Conservation (phyloP, 1,140 invertebrate genomes). For the Pseudomyrmex cubaensis region DNA sequence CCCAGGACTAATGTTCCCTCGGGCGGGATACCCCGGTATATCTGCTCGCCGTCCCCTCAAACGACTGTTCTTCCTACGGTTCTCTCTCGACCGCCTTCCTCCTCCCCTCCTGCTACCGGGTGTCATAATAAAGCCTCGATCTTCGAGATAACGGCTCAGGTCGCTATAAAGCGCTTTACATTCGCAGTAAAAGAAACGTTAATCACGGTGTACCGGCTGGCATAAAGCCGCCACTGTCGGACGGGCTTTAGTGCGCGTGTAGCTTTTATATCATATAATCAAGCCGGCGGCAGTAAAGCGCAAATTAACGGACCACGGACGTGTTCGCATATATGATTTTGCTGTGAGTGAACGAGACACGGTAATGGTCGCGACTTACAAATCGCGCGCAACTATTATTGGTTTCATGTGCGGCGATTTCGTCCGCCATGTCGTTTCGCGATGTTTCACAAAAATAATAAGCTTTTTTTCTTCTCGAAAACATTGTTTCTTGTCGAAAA, state of each 20-base stretch:
- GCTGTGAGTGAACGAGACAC: not conserved
- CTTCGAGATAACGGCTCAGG: constrained; percentile 68
- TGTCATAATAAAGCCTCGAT: constrained; percentile 74
- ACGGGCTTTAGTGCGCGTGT: constrained; percentile 32
- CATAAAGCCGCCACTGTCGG: constrained; percentile 4
- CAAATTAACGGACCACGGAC: constrained; percentile 64
- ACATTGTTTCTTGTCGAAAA: too few relatives aligned
- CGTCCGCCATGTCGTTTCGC: too few relatives aligned
- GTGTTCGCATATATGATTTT: constrained; percentile 46
- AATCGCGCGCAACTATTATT: constrained; percentile 11
- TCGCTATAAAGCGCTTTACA: constrained; percentile 72
- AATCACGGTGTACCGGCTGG: constrained; percentile 69
- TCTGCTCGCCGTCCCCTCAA: constrained; percentile 47
- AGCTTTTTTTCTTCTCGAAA: too few relatives aligned
- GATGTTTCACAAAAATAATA: too few relatives aligned
- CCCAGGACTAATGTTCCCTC: constrained; percentile 76
- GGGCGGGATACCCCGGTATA: constrained; percentile 68
- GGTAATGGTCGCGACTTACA: not conserved
- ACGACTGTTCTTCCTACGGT: constrained; percentile 51
- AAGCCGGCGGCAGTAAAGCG: constrained; percentile 56
- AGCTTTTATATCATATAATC: constrained; percentile 67
- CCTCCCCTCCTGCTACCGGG: not conserved
- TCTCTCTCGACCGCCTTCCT: not conserved
- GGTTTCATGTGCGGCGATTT: not conserved
- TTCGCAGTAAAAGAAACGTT: constrained; percentile 74